A percentile compares a stretch with the other conserved stretches of the same genome.
These are phyloP conservation scores for Tubulanus polymorphus DNA, from an alignment of 2,888 invertebrate species.

Conservation along the genomic window DNA sequence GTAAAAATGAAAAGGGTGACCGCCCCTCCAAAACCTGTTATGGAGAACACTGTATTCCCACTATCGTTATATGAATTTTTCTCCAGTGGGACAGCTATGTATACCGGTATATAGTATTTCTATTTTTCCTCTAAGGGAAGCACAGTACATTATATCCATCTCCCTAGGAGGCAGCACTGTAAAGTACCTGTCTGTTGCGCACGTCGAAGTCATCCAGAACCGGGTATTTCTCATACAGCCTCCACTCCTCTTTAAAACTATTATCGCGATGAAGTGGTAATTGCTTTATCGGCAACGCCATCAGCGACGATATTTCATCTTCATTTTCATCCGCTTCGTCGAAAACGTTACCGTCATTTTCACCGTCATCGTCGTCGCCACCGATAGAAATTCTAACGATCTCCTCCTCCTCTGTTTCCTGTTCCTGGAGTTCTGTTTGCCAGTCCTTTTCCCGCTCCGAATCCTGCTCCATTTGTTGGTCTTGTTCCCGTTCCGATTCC, in stretches of 20 bases:
- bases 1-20: too few relatives aligned
- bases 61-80: not conserved
- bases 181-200: conserved; percentile 51
- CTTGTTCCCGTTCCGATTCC: not conserved
- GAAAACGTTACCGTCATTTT: too few relatives aligned
- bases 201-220: conserved; percentile 51
- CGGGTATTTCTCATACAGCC: conserved; percentile 39
- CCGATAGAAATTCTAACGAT: too few relatives aligned
- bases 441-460: too few relatives aligned
- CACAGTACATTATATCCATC: not conserved
- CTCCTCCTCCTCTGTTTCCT: too few relatives aligned
- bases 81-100: not conserved
- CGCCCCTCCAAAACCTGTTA: not conserved
- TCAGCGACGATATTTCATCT: not conserved
- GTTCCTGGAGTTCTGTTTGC: too few relatives aligned
- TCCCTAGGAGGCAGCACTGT: not conserved
- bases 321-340: not conserved
- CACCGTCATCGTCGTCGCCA: too few relatives aligned
- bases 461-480: not conserved
- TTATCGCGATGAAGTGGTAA: conserved; percentile 15
- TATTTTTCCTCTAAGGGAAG: not conserved
- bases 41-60: too few relatives aligned
- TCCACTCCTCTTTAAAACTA: conserved; percentile 39
- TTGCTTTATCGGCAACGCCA: conserved; percentile 2
- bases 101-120: not conserved